phyloP scores from a whole-genome alignment of 1,140 invertebrate species.

The Mamestra configurata region DNA sequence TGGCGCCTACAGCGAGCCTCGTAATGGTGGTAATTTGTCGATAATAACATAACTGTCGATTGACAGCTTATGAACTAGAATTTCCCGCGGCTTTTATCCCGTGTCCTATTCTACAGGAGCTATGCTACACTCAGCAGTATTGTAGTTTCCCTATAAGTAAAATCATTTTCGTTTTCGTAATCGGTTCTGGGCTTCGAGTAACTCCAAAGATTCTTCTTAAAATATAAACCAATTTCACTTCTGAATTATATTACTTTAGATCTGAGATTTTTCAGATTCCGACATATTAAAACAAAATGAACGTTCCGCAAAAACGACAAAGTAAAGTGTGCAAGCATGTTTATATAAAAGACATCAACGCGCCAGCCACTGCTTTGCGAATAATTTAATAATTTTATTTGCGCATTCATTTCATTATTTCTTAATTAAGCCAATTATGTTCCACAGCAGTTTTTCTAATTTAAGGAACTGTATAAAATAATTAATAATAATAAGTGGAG shows the following conservation, averaged over 20 bases:
- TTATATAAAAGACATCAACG: conserved; percentile 38
- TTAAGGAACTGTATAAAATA: not conserved
- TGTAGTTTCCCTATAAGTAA: too few species aligned
- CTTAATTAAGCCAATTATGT: not conserved
- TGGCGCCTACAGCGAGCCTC: not conserved
- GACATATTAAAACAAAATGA: too few species aligned
- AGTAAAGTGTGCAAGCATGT: not conserved
- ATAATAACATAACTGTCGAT: not conserved
- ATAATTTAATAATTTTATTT: not conserved
- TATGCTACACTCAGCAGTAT: too few species aligned
- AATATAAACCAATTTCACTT: too few species aligned
- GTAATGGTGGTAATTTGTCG: not conserved
- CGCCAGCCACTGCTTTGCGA: conserved; percentile 20
- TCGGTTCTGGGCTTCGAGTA: too few species aligned
- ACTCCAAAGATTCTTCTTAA: too few species aligned
- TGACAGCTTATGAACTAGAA: too few species aligned
- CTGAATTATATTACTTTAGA: too few species aligned
- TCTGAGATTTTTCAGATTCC: too few species aligned
- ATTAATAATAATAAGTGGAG: not conserved
- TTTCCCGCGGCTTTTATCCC: too few species aligned
- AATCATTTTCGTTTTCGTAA: too few species aligned
- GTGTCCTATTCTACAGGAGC: too few species aligned
- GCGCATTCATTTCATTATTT: not conserved
- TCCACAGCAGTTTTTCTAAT: not conserved
- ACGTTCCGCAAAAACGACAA: not conserved